Conservation (phyloP, 2,888 invertebrate genomes). For the Caradrina kadenii region DNA sequence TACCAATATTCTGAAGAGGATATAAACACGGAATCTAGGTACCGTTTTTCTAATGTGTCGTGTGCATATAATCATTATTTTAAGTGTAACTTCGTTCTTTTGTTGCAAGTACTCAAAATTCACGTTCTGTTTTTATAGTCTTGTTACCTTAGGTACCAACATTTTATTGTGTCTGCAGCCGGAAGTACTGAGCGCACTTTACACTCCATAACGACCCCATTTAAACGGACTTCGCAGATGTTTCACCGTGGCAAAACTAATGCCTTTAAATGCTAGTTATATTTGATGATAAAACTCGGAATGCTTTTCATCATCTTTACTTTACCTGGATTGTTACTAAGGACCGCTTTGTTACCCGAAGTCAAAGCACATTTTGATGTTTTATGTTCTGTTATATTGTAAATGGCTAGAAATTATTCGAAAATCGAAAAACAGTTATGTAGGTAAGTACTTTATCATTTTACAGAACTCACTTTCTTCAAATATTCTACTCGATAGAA, state of each 20-base stretch:
- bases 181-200: slow-evolving; percentile 46
- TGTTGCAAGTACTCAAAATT: slow-evolving; percentile 14
- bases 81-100: slow-evolving; percentile 6
- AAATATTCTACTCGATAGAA: not conserved
- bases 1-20: not conserved
- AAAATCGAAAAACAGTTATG: not conserved
- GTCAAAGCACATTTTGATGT: too few species aligned
- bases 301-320: slow-evolving; percentile 37
- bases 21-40: not conserved
- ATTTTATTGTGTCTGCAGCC: slow-evolving; percentile 45
- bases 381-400: not conserved
- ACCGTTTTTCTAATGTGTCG: not conserved
- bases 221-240: slow-evolving; percentile 32
- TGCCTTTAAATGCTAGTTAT: slow-evolving; percentile 37
- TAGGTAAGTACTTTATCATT: not conserved
- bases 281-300: slow-evolving; percentile 42
- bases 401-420: not conserved
- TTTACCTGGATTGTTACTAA: slow-evolving; percentile 13
- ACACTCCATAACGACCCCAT: slow-evolving; percentile 40
- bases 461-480: slow-evolving; percentile 11
- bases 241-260: slow-evolving; percentile 39
- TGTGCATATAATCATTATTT: not conserved
- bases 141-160: slow-evolving; percentile 18
- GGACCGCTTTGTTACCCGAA: not conserved
- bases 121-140: slow-evolving; percentile 37